These are phyloP conservation scores for Gnathonemus longibarbis DNA, from an alignment of 2,113 vertebrate genomes.

Conservation along the genomic window DNA sequence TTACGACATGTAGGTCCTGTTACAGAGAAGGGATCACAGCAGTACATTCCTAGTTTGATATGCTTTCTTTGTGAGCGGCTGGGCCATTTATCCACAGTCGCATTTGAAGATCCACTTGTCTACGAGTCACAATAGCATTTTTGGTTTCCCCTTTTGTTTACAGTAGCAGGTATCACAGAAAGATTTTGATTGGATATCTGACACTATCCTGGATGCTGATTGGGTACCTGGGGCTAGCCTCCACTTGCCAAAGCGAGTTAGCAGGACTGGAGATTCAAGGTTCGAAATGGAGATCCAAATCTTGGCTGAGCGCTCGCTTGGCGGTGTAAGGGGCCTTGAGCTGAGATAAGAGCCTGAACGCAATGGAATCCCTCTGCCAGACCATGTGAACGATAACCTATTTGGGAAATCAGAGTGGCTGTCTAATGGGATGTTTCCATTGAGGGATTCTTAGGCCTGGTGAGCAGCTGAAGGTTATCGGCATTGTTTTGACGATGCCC, in stretches of 20 bases:
- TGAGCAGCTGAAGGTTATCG: conserved; percentile 37
- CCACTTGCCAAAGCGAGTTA: conserved; percentile 3
- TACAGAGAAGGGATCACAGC: neutral
- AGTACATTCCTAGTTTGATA: neutral
- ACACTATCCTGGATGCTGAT: neutral
- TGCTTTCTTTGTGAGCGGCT: neutral
- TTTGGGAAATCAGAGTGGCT: conserved; percentile 15
- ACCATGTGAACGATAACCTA: conserved; percentile 32
- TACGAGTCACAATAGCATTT: neutral
- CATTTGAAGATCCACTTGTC: neutral
- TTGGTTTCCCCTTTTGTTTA: neutral
- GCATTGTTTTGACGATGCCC: conserved; percentile 31
- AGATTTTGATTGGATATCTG: neutral
- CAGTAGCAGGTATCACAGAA: neutral
- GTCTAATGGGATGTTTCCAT: conserved; percentile 37
- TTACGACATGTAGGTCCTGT: neutral
- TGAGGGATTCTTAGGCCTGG: conserved; percentile 30
- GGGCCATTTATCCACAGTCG: neutral
- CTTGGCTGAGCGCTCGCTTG: conserved; percentile 7
- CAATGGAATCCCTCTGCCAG: conserved; percentile 29
- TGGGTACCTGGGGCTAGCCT: neutral
- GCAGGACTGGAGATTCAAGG: conserved; percentile 20
- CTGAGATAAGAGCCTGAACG: conserved; percentile 30
- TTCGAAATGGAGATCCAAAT: conserved; percentile 25
- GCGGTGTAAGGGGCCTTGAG: conserved; percentile 8